Conservation (phyloP, 2,888 invertebrate species). For the Hirudinaria manillensis region DNA sequence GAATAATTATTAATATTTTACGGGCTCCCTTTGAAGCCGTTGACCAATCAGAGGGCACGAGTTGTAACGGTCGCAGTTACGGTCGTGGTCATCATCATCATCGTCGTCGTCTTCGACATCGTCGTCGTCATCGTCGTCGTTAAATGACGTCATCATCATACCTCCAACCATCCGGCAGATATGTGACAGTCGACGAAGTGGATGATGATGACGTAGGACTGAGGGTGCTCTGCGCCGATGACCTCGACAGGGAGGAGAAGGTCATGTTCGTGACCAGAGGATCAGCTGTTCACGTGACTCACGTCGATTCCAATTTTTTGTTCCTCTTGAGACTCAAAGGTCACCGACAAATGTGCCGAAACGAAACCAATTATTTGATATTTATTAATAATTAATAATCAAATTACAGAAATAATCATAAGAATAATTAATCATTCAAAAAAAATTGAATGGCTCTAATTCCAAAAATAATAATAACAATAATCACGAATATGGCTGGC, state of each 20-base stretch:
- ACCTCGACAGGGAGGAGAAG: slow-evolving; percentile 16
- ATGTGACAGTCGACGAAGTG: not conserved
- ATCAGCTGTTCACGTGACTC: slow-evolving; percentile 16
- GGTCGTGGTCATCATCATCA: not conserved
- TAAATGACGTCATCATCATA: not conserved
- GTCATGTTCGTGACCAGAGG: slow-evolving; percentile 15
- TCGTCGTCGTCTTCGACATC: not conserved
- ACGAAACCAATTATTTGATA: too few species aligned
- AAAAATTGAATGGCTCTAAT: too few species aligned
- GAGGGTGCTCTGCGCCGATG: not conserved
- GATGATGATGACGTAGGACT: not conserved
- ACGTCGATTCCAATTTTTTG: slow-evolving; percentile 16
- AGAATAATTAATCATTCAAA: too few species aligned
- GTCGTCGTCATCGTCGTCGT: not conserved
- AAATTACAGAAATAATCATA: too few species aligned
- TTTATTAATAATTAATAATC: too few species aligned
- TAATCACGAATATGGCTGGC: too few species aligned
- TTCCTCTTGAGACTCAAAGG: slow-evolving; percentile 20
- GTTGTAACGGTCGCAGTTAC: not conserved
- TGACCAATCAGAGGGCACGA: too few species aligned
- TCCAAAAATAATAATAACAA: too few species aligned
- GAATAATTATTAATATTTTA: too few species aligned
- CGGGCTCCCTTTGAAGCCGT: too few species aligned
- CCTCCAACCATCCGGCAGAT: not conserved
- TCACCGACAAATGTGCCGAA: too few species aligned